Evolutionary conservation across 2,888 invertebrate species (phyloP), one percentile per base, ranked within the genome.

Genomic region (Eudasyphora cyanicolor): DNA sequence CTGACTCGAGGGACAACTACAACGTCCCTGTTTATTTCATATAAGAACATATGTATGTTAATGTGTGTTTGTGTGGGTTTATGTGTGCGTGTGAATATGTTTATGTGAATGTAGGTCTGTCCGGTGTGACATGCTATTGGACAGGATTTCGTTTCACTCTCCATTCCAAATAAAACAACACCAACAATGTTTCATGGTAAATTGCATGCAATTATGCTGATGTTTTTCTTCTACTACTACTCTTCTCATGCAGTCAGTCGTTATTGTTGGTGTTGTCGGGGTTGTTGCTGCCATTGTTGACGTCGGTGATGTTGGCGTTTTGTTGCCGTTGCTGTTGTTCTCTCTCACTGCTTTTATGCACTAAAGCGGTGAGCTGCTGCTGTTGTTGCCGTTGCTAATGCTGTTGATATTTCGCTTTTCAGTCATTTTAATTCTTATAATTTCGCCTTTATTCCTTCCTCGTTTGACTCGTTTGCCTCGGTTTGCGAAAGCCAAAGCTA

Each of bases 141-240:
- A 42, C 57, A 51, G 60, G 57, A 70, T 76, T 67, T 69, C 10
- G 10, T 78, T 75, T 77, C 51, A 10, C 60, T 71, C 35, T 86
- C 86, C 86, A 86, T 87, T 88, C 84, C 88, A 88, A 89, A 87
- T 86, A 88, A 86, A 89, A 89, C 88, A 89, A 89, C 87, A 89
- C 87, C n/a, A 89, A 90, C 89, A 90, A 89, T 89, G 89, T 88
- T 90, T 88, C 87, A 89, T 88, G 89, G 85, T 87, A 90, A 90
- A 90, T 90, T 90, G 90, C 91, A 88, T 89, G 89, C 89, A 90
- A 90, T 90, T 90, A 90, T 89, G 87, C 86, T 42, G 42, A 42
- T 67, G 67, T 67, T 67, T 67, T 67, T 24, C 88, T 88, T 89
- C 38, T 49, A 38, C 73, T 32, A n/a, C n/a, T n/a, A n/a, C n/a